phyloP scores from a whole-genome alignment of 2,888 invertebrate genomes.

The Griposia aprilina region DNA sequence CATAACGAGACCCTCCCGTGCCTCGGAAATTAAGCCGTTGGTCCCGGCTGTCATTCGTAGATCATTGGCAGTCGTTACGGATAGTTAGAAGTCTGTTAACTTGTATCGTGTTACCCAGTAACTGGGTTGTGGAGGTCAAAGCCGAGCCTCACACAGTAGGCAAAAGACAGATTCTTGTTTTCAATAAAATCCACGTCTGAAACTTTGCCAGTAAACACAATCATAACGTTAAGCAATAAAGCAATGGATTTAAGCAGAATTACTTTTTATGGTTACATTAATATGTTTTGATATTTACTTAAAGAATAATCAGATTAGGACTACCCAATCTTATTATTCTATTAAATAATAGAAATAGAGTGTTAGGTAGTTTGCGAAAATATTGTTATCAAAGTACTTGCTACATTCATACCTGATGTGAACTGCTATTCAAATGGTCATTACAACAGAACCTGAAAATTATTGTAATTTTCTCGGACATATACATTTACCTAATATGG shows the following conservation, averaged over 20 bases:
- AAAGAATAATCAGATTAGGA: no score
- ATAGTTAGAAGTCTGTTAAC: neutral
- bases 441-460: no score
- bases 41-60: neutral
- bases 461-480: no score
- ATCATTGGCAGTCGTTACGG: neutral
- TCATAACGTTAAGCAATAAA: slow-evolving; percentile 28
- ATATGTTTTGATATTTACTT: slow-evolving; percentile 14
- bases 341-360: no score
- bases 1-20: neutral
- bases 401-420: no score
- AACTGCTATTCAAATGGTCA: no score
- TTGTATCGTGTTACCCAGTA: neutral
- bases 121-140: neutral
- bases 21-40: neutral
- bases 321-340: no score
- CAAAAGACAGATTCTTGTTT: neutral
- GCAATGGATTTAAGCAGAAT: slow-evolving; percentile 14
- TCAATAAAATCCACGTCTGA: slow-evolving; percentile 32
- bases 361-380: no score
- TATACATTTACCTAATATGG: no score
- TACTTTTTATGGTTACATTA: slow-evolving; percentile 6
- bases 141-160: neutral
- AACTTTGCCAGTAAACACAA: slow-evolving; percentile 42
- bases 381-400: no score